phyloP scores from a whole-genome alignment of 2,113 vertebrate genomes.

The Tonatia bakeri region DNA sequence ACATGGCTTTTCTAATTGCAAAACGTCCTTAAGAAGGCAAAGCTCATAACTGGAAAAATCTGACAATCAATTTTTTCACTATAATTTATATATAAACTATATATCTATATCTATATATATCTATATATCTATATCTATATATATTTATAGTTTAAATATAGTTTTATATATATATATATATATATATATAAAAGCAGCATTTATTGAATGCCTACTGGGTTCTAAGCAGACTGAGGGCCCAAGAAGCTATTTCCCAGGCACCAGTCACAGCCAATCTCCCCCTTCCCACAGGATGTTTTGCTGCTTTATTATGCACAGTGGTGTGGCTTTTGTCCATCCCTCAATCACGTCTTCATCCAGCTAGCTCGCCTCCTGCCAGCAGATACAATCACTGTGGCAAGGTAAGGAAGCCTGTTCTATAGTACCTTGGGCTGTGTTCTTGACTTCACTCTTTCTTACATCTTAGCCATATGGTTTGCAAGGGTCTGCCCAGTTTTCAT shows the following conservation, averaged over 20 bases:
- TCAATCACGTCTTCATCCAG: conserved; percentile 94
- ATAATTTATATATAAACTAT: neutral
- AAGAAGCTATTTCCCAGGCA: neutral
- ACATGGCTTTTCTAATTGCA: neutral
- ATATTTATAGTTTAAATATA: no score
- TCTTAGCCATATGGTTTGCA: neutral
- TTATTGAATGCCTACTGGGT: neutral
- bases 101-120: no score
- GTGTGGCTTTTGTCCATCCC: conserved; percentile 96
- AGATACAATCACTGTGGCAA: conserved; percentile 88
- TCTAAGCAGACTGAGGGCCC: neutral
- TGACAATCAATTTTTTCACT: neutral
- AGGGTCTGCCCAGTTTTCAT: neutral
- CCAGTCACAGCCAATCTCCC: neutral
- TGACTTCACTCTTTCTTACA: neutral
- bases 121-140: no score
- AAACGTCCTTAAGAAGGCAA: neutral
- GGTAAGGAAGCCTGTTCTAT: conserved; percentile 79
- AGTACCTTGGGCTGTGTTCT: neutral
- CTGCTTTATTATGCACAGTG: conserved; percentile 95
- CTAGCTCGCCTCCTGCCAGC: conserved; percentile 89
- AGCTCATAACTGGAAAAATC: neutral
- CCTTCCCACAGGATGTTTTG: conserved; percentile 87
- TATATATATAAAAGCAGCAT: neutral
- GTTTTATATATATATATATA: no score